Percentiles rank a stretch among this genome's conserved stretches.
These are phyloP conservation scores for Dicerorhinus sumatrensis DNA, from an alignment of 2,113 vertebrate genomes.

Conservation along the genomic window DNA sequence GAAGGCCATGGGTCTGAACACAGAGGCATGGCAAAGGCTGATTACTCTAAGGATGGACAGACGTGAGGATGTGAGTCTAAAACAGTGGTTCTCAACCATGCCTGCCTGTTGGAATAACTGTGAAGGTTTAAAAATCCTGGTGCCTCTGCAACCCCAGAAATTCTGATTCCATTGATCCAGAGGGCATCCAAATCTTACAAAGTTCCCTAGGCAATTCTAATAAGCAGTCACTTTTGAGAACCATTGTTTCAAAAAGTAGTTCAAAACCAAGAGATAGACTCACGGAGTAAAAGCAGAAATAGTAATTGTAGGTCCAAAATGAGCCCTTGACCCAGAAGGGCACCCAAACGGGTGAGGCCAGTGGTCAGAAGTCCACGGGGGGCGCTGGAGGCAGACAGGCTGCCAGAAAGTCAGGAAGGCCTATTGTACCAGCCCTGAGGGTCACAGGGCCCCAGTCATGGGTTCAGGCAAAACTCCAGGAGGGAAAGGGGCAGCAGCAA, in stretches of 20 bases:
- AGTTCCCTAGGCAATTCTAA: not conserved
- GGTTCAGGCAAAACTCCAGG: not conserved
- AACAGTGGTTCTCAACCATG: not conserved
- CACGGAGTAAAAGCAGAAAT: not conserved
- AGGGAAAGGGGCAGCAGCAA: not conserved
- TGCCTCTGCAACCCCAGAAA: not conserved
- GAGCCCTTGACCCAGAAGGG: not conserved
- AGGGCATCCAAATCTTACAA: not conserved
- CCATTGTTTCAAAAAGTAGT: not conserved
- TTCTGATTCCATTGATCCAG: not conserved
- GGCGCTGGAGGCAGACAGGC: not conserved
- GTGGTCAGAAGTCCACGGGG: not conserved
- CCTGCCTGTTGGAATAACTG: not conserved
- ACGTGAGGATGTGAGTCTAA: accelerated
- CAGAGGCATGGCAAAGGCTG: not conserved
- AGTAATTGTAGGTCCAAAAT: not conserved
- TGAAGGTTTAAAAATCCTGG: not conserved
- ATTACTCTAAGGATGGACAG: not conserved
- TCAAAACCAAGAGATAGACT: not conserved
- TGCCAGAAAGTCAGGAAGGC: not conserved
- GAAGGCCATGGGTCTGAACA: not conserved
- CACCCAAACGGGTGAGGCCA: not conserved
- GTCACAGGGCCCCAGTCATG: accelerated
- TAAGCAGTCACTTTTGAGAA: not conserved
- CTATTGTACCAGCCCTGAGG: not conserved